Conservation (phyloP, 2,888 invertebrate genomes). For the Sialis fuliginosa region DNA sequence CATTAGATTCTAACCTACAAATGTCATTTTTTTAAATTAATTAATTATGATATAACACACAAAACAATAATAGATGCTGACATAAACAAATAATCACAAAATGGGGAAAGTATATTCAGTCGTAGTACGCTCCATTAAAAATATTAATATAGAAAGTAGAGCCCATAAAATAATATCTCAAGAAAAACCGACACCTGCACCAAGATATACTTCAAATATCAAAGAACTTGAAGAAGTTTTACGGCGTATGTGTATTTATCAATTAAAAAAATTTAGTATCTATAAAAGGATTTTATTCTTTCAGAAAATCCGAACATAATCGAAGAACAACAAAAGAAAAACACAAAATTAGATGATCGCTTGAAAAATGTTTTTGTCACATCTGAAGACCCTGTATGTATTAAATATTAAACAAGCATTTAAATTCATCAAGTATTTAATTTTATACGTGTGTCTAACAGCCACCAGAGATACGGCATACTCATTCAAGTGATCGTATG, state of each 20-base stretch:
- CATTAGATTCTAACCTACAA: background rate
- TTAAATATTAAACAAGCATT: background rate
- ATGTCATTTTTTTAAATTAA: background rate
- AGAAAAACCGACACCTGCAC: conserved; percentile 45
- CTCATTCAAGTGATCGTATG: background rate
- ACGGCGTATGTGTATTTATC: conserved; percentile 19
- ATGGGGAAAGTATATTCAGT: conserved; percentile 51
- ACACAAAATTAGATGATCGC: conserved; percentile 38
- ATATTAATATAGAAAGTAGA: conserved; percentile 59
- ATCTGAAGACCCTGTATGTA: conserved; percentile 31
- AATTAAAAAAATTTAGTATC: conserved; percentile 5
- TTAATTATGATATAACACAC: background rate
- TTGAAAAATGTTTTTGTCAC: conserved; percentile 58
- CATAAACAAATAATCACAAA: conserved; percentile 8
- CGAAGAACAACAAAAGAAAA: conserved; percentile 41
- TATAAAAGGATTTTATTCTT: conserved; percentile 7
- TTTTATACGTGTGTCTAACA: background rate
- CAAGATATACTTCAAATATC: conserved; percentile 39
- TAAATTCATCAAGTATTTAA: background rate
- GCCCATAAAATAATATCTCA: conserved; percentile 50
- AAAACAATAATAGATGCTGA: too few species aligned
- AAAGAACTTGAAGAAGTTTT: conserved; percentile 44
- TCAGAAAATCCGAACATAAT: conserved; percentile 41
- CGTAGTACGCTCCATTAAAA: conserved; percentile 37
- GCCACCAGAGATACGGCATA: background rate